These are phyloP conservation scores for Takifugu flavidus DNA, from an alignment of 2,113 vertebrate species.

Conservation along the genomic window DNA sequence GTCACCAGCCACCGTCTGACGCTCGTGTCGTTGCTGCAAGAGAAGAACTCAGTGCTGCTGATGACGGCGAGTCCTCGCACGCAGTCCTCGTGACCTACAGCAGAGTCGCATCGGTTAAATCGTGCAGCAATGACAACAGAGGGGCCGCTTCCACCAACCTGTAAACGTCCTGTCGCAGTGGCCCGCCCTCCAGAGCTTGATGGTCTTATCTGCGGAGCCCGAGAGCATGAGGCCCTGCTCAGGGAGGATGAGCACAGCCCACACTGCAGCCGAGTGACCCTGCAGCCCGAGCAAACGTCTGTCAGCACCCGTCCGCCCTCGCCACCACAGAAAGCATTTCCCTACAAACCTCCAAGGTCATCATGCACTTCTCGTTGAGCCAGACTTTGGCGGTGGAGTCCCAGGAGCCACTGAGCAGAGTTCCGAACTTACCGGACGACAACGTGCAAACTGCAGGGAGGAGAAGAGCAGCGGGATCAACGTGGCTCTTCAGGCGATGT, in stretches of 20 bases:
- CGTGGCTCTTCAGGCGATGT: too few species aligned
- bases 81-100: conserved; percentile 94
- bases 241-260: conserved; percentile 92
- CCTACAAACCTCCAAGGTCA: conserved; percentile 90
- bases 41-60: conserved; percentile 90
- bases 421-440: conserved; percentile 95
- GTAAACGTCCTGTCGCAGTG: conserved; percentile 90
- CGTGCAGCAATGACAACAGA: too few species aligned
- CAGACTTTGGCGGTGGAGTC: conserved; percentile 96
- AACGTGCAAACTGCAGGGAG: conserved; percentile 86
- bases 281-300: conserved; percentile 45
- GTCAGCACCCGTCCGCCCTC: background rate
- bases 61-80: conserved; percentile 91
- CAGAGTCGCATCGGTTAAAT: background rate
- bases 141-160: conserved; percentile 64
- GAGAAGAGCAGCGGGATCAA: background rate
- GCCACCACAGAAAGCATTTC: background rate
- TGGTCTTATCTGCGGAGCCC: conserved; percentile 94
- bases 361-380: conserved; percentile 97
- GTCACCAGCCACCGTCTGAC: conserved; percentile 92
- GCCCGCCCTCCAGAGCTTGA: conserved; percentile 98
- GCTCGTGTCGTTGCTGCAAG: conserved; percentile 93
- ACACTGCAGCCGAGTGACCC: conserved; percentile 94
- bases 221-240: conserved; percentile 96
- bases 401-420: conserved; percentile 95